These are phyloP conservation scores for Heliconius congener DNA, from an alignment of 1,140 invertebrate genomes.

Conservation along the genomic window DNA sequence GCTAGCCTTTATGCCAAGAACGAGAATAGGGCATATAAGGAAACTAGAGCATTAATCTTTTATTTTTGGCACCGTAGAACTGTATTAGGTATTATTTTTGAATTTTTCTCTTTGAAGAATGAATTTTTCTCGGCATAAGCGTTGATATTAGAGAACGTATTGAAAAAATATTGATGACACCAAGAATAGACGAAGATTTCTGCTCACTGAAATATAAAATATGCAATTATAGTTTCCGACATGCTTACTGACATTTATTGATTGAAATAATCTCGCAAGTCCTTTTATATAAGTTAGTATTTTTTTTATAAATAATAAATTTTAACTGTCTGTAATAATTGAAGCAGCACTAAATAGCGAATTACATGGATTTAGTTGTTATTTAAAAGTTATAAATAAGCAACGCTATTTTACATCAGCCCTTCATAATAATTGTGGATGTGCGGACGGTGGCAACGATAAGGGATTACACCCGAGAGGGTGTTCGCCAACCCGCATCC, in stretches of 20 bases:
- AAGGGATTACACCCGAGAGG: constrained; percentile 61
- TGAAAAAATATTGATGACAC: neutral
- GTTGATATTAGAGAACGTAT: neutral
- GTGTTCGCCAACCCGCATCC: constrained; percentile 34
- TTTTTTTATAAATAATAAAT: neutral
- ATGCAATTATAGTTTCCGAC: neutral
- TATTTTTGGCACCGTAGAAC: constrained; percentile 33
- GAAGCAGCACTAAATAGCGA: neutral
- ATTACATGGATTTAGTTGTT: constrained; percentile 17
- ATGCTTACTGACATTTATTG: neutral
- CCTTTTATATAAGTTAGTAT: neutral
- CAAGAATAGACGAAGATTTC: neutral
- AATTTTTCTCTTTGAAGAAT: neutral
- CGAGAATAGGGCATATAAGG: constrained; percentile 31
- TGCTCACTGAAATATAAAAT: neutral
- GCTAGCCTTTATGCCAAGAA: constrained; percentile 36
- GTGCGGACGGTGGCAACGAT: constrained; percentile 64
- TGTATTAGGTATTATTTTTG: constrained; percentile 28
- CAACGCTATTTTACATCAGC: constrained; percentile 56
- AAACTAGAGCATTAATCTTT: constrained; percentile 30
- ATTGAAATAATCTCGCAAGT: neutral
- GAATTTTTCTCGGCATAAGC: neutral
- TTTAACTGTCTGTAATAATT: neutral
- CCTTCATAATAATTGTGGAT: constrained; percentile 71
- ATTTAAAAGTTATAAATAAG: constrained; percentile 32